Evolutionary conservation across 2,113 vertebrate genomes (phyloP), one percentile per base, ranked within the genome.

Genomic region (Sinocyclocheilus rhinocerous): DNA sequence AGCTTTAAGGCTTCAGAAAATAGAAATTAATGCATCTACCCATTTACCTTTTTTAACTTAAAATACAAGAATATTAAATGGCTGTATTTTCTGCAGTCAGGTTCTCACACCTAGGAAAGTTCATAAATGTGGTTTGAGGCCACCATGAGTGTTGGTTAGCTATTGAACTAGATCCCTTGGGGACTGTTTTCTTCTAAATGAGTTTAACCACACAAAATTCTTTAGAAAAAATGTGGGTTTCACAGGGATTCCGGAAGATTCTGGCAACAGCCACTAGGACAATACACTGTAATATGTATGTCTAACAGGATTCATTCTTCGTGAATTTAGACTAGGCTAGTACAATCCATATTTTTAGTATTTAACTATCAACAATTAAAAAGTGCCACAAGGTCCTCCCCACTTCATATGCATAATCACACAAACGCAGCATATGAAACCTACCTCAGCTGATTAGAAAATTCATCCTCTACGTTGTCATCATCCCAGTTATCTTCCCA

Each of bases 401-500:
- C 1, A 1, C 10, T 77, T 55, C 3, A 0, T 55, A 33, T 55
- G 7, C 20, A 20, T 20, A 33, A 55, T 55, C 18, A 29, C 69
- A 11, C 24, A 52, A 48, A 77, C 55, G 29, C 6, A 59, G 4
- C 8, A 5, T 50, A 10, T 2, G 76, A 36, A 26, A 29, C 20
- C 92, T 92, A 99, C 98, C 98, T 96, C 91, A 99, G 91, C 87
- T 99, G 98, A 92, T 99, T 99, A 77, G 98, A 99, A 91, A 99
- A 99, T 91, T 99, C 98, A 87, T 99, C 98, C 85, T 99, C 98
- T 33, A 99, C 98, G 2, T 99, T 99, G 92, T 99, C 98, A 89
- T 99, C 98, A 86, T 99, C 98, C 98, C 98, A 99, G 86, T 99
- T 99, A 92, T 99, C 98, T 86, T 99, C 98, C 98, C 98, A 99